Evolutionary conservation across 1,140 invertebrate genomes (phyloP).

Genomic region (Ostrea denselamellosa): DNA sequence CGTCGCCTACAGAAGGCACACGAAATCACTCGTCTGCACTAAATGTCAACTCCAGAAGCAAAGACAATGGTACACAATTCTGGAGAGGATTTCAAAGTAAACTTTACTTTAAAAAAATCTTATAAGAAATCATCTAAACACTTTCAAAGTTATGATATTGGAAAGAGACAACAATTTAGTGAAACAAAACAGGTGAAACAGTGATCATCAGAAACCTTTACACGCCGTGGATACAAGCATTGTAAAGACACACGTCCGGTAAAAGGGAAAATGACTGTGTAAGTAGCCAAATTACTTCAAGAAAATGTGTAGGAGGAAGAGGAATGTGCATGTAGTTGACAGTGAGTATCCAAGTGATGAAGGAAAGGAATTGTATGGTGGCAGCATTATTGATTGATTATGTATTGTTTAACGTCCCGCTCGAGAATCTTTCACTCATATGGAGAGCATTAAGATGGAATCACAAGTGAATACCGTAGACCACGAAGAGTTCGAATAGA

Average conservation of each 20-base stretch:
- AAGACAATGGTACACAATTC: slow-evolving; percentile 29
- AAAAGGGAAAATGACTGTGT: slow-evolving; percentile 38
- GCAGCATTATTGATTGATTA: too few relatives aligned
- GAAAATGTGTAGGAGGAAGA: not conserved
- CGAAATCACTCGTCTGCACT: slow-evolving; percentile 44
- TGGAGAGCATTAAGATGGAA: too few relatives aligned
- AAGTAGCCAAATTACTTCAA: slow-evolving; percentile 39
- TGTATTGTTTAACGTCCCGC: too few relatives aligned
- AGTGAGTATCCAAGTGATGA: not conserved
- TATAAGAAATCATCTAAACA: not conserved
- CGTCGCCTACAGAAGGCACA: slow-evolving; percentile 42
- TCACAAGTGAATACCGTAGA: too few relatives aligned
- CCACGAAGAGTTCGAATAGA: too few relatives aligned
- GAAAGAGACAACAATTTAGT: not conserved
- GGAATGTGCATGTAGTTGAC: not conserved
- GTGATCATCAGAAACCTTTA: slow-evolving; percentile 23
- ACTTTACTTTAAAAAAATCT: not conserved
- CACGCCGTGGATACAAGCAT: slow-evolving; percentile 45
- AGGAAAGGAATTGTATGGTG: too few relatives aligned
- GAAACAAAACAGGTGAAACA: not conserved
- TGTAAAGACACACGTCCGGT: not conserved
- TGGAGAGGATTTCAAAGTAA: not conserved
- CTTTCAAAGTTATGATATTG: not conserved
- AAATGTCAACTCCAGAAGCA: slow-evolving; percentile 48
- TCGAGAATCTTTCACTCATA: too few relatives aligned